Evolutionary conservation across 2,797 vertebrate species (phyloP), one percentile per base, ranked within the genome.

Genomic region (Sebastes kiyomatsui): DNA sequence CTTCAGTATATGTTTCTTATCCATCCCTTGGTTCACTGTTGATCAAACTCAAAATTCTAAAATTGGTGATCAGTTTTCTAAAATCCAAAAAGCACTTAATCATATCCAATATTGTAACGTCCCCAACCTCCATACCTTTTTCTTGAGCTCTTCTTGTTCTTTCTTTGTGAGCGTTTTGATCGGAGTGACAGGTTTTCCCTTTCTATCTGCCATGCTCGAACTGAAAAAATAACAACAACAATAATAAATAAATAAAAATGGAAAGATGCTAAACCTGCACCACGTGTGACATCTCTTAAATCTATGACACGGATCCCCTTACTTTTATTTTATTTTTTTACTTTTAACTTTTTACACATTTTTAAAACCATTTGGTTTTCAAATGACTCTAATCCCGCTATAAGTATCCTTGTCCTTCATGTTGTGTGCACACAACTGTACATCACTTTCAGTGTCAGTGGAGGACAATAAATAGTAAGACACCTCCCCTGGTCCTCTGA

Each of bases 181-280:
- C 7, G 92, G 88, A 77, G 58, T 83, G 20, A 85, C 85, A 76
- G 93, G 80, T 92, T 96, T 96, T 74, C 95, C 94, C 75, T 96
- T 96, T 94, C 92, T 94, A 78, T 97, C 96, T 75, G 96, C 94
- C 96, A 97, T 97, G 61, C 87, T 96, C 88, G 84, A 77, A 80
- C 93, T 93, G 88, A n/a, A 89, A 82, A 22, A 66, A 79, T 5
- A 14, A 59, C 33, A 58, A 35, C 3, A 58, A 71, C n/a, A 35
- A 32, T 18, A 65, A 30, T 4, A 11, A 38, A 68, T 12, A 22
- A 12, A 27, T 4, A 8, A 14, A 10, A 23, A 38, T 30, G 12
- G 4, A 32, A 20, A 56, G 5, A 7, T 14, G 4, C 7, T 14
- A 4, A 9, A 49, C 23, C 4, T n/a, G 11, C 3, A 14, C 4